Evolutionary conservation across 2,113 vertebrate genomes (phyloP), one percentile per base, ranked within the genome.

Genomic region (Baryphthengus martii): DNA sequence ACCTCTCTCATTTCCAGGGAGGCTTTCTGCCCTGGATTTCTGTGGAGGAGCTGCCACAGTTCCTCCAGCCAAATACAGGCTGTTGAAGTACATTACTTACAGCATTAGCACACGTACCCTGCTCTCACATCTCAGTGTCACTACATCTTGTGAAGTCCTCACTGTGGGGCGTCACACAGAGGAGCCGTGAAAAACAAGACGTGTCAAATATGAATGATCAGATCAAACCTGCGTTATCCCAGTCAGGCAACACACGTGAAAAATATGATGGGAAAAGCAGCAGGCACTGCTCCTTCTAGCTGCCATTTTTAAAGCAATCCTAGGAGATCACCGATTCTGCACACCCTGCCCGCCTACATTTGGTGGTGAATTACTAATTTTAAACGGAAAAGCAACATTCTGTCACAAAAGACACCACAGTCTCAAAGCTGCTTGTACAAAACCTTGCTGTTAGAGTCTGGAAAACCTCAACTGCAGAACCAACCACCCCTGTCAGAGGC

Each of bases 341-440:
- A 93, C 84, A 94, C 90, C 49, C 94, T 82, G 58, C 81, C 84
- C 63, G 20, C 95, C 97, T 61, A 96, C 90, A 63, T 79, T 95
- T 53, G 0, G 83, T 66, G 37, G 68, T 71, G 95, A 97, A 96
- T 93, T 93, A 95, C 93, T 97, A 95, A 96, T 97, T 97, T 95
- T 93, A 96, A 94, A 96, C 91, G 95, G 90, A 97, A 97, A 97
- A 90, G 95, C 93, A 89, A 93, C 83, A 81, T 81, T 93, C 74
- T 94, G 89, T 88, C 78, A 95, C 91, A 95, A 96, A 96, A 92
- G 90, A 88, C 70, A 87, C 81, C 65, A 56, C 4, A 10, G 72
- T 70, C 73, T 73, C 49, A 24, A 90, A 91, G 73, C 77, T 53
- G 62, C 90, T 78, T 85, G 66, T 66, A 91, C 76, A 91, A 92